These are phyloP conservation scores for Siniperca undulata DNA, from an alignment of 2,797 vertebrate species.

Conservation along the genomic window DNA sequence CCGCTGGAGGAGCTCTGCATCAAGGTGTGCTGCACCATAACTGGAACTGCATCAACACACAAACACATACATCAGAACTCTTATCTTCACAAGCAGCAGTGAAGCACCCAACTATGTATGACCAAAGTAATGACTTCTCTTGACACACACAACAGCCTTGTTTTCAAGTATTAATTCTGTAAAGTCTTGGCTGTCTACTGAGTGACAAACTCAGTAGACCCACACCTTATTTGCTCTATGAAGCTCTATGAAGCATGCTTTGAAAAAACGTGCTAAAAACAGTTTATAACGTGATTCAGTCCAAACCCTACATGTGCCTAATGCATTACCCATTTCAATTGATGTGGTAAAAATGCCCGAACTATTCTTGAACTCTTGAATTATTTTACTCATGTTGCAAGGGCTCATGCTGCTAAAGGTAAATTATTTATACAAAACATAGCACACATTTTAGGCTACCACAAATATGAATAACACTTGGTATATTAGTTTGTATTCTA, in stretches of 20 bases:
- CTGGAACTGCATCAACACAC: constrained; percentile 87
- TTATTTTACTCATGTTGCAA: not conserved
- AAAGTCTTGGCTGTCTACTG: not conserved
- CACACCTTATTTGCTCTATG: not conserved
- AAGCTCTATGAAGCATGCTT: not conserved
- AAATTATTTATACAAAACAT: not conserved
- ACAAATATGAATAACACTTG: not conserved
- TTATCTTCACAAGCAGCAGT: constrained; percentile 2
- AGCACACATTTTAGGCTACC: not conserved
- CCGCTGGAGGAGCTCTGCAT: constrained; percentile 94
- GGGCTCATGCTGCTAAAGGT: not conserved
- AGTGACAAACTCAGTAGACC: not conserved
- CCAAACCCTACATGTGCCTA: not conserved
- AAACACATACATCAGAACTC: constrained; percentile 11
- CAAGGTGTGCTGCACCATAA: constrained; percentile 95
- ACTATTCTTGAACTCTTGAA: not conserved
- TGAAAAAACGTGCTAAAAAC: constrained; percentile 2
- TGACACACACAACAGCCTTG: not conserved
- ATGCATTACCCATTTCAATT: too few relatives aligned
- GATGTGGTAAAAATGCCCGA: not conserved
- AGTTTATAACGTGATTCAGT: not conserved
- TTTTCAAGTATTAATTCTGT: constrained; percentile 4
- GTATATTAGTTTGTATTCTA: not conserved
- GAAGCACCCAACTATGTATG: not conserved
- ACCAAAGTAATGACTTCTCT: not conserved